These are phyloP conservation scores for Drosophila anceps DNA, from an alignment of 2,888 invertebrate species.

Conservation along the genomic window DNA sequence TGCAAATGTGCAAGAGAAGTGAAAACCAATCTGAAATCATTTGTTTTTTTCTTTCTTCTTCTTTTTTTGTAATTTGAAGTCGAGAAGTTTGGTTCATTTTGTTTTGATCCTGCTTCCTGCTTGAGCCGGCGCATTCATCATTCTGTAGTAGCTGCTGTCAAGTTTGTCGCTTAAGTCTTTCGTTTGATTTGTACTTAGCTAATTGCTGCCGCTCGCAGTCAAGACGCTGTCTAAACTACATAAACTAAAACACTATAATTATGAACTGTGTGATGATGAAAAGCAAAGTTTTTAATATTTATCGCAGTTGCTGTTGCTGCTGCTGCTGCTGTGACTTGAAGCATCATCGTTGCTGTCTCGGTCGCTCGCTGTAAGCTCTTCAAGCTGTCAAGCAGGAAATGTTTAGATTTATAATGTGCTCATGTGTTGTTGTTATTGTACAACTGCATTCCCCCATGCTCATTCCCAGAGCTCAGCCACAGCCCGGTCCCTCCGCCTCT, in stretches of 20 bases:
- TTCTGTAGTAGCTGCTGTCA: slow-evolving; percentile 43
- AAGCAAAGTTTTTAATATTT: slow-evolving; percentile 74
- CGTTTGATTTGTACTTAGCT: slow-evolving; percentile 78
- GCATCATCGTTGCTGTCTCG: slow-evolving; percentile 70
- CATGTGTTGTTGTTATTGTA: slow-evolving; percentile 37
- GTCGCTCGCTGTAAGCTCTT: slow-evolving; percentile 70
- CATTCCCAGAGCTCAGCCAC: slow-evolving; percentile 2
- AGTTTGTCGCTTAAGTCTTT: slow-evolving; percentile 80
- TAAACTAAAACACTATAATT: slow-evolving; percentile 79
- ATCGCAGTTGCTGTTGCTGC: slow-evolving; percentile 47
- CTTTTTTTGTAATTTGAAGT: slow-evolving; percentile 19
- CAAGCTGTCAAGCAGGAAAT: slow-evolving; percentile 81
- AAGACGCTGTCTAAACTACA: slow-evolving; percentile 69
- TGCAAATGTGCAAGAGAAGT: slow-evolving; percentile 12
- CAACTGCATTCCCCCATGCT: slow-evolving; percentile 47
- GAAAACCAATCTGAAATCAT: neutral
- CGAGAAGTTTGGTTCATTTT: slow-evolving; percentile 36
- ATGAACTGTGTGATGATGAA: slow-evolving; percentile 69
- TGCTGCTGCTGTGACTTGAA: slow-evolving; percentile 56
- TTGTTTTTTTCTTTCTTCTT: slow-evolving; percentile 7
- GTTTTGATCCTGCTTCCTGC: slow-evolving; percentile 49
- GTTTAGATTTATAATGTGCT: slow-evolving; percentile 79
- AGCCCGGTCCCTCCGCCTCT: neutral
- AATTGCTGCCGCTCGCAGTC: slow-evolving; percentile 74
- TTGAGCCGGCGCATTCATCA: slow-evolving; percentile 46